Conservation (phyloP, 1,140 invertebrate genomes). For the Ridgeia piscesae region DNA sequence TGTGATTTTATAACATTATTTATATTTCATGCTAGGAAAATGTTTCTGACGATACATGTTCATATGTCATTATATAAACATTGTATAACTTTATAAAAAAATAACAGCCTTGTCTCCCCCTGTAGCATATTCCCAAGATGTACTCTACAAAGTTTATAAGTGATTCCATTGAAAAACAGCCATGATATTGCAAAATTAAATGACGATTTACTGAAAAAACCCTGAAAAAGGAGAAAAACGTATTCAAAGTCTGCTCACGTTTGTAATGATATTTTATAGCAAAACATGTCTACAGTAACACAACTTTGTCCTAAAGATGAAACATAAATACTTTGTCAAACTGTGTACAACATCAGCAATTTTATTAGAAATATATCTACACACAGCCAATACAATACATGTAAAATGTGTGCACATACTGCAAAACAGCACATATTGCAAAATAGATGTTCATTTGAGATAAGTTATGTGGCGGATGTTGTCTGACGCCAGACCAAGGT, state of each 20-base stretch:
- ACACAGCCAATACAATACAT: not conserved
- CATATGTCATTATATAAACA: slow-evolving; percentile 2
- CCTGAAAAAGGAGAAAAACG: not conserved
- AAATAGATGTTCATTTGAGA: too few species aligned
- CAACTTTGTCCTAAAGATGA: not conserved
- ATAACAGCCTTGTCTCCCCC: too few species aligned
- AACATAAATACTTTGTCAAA: too few species aligned
- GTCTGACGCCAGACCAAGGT: too few species aligned
- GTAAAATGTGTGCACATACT: not conserved
- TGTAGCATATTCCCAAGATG: not conserved
- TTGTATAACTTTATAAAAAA: not conserved
- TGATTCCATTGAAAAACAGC: not conserved
- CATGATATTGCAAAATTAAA: not conserved
- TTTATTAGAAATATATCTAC: not conserved
- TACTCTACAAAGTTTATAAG: not conserved
- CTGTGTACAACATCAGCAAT: not conserved
- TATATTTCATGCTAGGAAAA: not conserved
- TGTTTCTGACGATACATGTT: not conserved
- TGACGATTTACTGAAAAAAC: not conserved
- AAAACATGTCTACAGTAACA: not conserved
- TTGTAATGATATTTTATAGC: not conserved
- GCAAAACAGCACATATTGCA: not conserved
- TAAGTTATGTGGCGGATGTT: too few species aligned
- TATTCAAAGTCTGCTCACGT: not conserved
- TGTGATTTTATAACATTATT: not conserved